Conservation (phyloP, 2,113 vertebrate species). For the Taxidea taxus region DNA sequence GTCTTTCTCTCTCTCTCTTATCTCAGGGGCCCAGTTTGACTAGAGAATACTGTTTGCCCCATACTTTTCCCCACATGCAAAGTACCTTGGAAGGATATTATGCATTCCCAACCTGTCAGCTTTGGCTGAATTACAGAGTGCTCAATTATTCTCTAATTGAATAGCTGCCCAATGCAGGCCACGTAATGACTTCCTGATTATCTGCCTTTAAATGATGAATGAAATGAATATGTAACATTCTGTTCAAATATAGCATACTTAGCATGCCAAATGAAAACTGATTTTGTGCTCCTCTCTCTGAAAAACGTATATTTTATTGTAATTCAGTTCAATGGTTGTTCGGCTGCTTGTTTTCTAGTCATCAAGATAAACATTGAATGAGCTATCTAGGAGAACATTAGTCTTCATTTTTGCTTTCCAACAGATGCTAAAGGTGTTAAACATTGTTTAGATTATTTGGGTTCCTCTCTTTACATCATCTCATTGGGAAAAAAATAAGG, state of each 20-base stretch:
- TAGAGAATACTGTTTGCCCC: slow-evolving; percentile 67
- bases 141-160: slow-evolving; percentile 98
- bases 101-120: slow-evolving; percentile 85
- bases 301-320: slow-evolving; percentile 80
- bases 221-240: slow-evolving; percentile 97
- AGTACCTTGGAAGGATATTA: slow-evolving; percentile 80
- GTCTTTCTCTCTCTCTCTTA: neutral
- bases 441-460: slow-evolving; percentile 72
- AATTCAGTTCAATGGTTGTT: slow-evolving; percentile 78
- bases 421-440: slow-evolving; percentile 82
- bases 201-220: slow-evolving; percentile 99
- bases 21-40: slow-evolving; percentile 60
- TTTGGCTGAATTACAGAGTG: slow-evolving; percentile 87
- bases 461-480: slow-evolving; percentile 70
- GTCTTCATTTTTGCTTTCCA: slow-evolving; percentile 81
- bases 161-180: slow-evolving; percentile 95
- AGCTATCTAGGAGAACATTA: slow-evolving; percentile 77
- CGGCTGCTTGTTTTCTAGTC: slow-evolving; percentile 77
- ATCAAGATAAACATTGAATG: slow-evolving; percentile 80
- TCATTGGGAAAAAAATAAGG: slow-evolving; percentile 63
- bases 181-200: slow-evolving; percentile 99
- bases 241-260: slow-evolving; percentile 83
- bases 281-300: slow-evolving; percentile 80
- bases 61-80: slow-evolving; percentile 66
- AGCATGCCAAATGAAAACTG: slow-evolving; percentile 82